A percentile compares a stretch with the other conserved stretches of the same genome.
Evolutionary conservation across 35 echinoderm and acorn worm genomes (phyloP).

Genomic region (Ophiothrix spiculata): DNA sequence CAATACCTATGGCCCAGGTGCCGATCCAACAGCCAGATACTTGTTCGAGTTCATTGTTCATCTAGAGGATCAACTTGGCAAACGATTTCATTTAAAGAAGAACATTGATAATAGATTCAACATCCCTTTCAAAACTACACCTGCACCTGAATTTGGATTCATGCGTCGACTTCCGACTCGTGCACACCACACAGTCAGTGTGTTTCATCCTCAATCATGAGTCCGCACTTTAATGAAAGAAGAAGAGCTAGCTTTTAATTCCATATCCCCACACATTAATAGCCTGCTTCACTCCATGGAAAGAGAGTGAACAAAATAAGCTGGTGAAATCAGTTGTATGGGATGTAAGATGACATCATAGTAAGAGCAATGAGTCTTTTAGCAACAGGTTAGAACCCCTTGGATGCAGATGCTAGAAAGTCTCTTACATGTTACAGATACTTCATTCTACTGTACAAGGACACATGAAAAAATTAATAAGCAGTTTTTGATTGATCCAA

Average conservation of each 20-base stretch:
- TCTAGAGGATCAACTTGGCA: conserved; percentile 5
- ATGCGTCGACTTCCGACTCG: no score
- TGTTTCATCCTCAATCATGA: no score
- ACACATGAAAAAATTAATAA: conserved; percentile 38
- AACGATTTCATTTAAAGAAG: conserved; percentile 31
- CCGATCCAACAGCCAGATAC: conserved; percentile 10
- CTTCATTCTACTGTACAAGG: conserved; percentile 30
- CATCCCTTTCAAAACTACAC: background rate
- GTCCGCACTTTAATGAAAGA: no score
- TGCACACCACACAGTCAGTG: no score
- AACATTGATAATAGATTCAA: conserved; percentile 30
- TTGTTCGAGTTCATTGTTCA: conserved; percentile 23
- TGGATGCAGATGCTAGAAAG: conserved; percentile 55
- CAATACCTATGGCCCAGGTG: conserved; percentile 32
- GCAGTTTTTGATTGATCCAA: conserved; percentile 40
- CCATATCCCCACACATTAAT: conserved; percentile 25
- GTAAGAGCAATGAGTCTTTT: conserved; percentile 43
- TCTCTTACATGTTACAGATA: conserved; percentile 28
- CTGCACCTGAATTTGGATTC: no score
- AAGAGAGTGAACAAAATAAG: conserved; percentile 29
- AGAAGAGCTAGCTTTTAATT: conserved; percentile 32
- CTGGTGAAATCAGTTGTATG: conserved; percentile 32
- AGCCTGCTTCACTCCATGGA: conserved; percentile 7
- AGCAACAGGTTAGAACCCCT: conserved; percentile 39
- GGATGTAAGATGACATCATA: conserved; percentile 43